Evolutionary conservation across 2,797 vertebrate genomes (phyloP).

Genomic region (Urosaurus nigricauda): DNA sequence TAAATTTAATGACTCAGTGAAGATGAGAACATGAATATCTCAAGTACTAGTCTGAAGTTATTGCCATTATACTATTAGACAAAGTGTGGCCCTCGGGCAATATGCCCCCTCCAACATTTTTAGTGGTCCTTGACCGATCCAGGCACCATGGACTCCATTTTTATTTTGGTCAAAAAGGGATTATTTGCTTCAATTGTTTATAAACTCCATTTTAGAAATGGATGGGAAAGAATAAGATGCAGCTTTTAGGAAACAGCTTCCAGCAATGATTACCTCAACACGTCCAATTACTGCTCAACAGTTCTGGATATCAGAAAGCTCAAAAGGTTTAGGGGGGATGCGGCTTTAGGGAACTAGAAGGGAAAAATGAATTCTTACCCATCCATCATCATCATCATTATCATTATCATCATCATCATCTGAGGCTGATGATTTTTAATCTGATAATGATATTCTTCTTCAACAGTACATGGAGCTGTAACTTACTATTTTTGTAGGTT

Average conservation of each 20-base stretch:
- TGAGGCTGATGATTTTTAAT: too few relatives aligned
- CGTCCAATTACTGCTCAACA: neutral
- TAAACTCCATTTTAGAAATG: neutral
- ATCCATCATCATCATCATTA: too few relatives aligned
- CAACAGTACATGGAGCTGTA: neutral
- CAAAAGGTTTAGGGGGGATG: neutral
- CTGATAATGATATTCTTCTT: neutral
- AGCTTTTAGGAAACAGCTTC: neutral
- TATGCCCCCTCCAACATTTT: too few relatives aligned
- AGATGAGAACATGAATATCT: neutral
- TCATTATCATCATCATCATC: too few relatives aligned
- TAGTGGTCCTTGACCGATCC: too few relatives aligned
- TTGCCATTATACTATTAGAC: neutral
- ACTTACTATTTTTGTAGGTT: neutral
- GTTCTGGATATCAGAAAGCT: neutral
- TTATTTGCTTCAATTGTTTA: neutral
- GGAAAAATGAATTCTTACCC: too few relatives aligned
- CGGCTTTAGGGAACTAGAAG: neutral
- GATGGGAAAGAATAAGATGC: neutral
- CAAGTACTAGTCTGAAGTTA: neutral
- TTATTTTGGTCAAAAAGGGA: too few relatives aligned
- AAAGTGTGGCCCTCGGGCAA: too few relatives aligned
- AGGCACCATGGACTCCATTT: too few relatives aligned
- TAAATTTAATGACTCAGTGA: neutral
- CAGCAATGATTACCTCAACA: neutral